phyloP scores from a whole-genome alignment of 2,888 invertebrate species.

The Rotaria macrura region DNA sequence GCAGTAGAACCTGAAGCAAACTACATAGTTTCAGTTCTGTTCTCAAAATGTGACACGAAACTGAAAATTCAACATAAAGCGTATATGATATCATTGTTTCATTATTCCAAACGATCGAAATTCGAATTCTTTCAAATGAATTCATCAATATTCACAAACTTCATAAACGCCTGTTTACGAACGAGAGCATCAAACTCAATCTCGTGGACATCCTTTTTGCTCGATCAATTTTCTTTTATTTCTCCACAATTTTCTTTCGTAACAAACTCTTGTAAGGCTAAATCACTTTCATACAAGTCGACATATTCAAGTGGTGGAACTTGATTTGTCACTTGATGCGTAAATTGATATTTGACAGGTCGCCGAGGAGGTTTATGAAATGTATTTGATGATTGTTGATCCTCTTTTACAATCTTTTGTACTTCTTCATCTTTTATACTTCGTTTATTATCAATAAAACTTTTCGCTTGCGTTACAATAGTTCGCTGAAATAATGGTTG shows the following conservation, averaged over 20 bases:
- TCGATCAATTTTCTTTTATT: too few relatives aligned
- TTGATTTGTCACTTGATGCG: constrained; percentile 12
- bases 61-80: too few relatives aligned
- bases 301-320: background rate
- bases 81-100: too few relatives aligned
- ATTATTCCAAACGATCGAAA: too few relatives aligned
- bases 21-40: too few relatives aligned
- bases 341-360: background rate
- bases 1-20: too few relatives aligned
- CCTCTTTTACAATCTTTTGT: background rate
- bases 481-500: background rate
- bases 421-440: background rate
- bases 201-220: too few relatives aligned
- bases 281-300: background rate
- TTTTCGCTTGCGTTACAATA: background rate
- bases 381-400: background rate
- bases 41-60: too few relatives aligned
- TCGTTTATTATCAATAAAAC: background rate
- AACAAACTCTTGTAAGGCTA: background rate
- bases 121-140: too few relatives aligned
- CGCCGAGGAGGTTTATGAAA: background rate
- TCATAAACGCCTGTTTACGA: too few relatives aligned
- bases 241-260: background rate
- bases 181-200: too few relatives aligned
- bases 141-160: too few relatives aligned